A percentile compares a stretch with the other conserved stretches of the same genome.
phyloP scores from a whole-genome alignment of 2,888 invertebrate species.

The Tipula unca region DNA sequence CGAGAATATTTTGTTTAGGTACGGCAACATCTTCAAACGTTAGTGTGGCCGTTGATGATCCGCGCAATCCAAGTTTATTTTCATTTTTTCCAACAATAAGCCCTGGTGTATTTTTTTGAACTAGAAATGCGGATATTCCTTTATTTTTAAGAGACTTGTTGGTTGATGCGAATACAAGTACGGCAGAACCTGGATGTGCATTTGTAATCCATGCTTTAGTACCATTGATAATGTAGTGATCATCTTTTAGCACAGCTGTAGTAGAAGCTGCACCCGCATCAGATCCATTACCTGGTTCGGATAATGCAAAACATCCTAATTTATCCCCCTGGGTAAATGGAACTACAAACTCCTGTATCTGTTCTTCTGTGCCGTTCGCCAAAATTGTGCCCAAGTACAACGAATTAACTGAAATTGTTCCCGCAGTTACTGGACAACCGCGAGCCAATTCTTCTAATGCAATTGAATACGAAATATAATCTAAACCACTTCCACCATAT shows the following conservation, averaged over 20 bases:
- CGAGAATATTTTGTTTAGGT: conserved; percentile 72
- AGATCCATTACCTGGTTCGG: conserved; percentile 90
- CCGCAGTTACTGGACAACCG: conserved; percentile 84
- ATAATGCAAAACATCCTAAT: conserved; percentile 89
- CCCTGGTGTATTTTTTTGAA: conserved; percentile 73
- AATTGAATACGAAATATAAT: conserved; percentile 87
- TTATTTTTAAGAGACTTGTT: conserved; percentile 69
- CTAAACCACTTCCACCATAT: conserved; percentile 80
- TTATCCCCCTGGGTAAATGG: conserved; percentile 63
- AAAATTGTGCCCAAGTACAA: conserved; percentile 77
- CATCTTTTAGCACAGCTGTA: conserved; percentile 60
- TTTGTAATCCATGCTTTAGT: conserved; percentile 96
- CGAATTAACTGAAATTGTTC: conserved; percentile 93
- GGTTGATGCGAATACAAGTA: conserved; percentile 84
- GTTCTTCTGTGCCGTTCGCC: conserved; percentile 67
- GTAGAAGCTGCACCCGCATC: conserved; percentile 96
- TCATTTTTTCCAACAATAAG: conserved; percentile 88
- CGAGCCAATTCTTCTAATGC: conserved; percentile 91
- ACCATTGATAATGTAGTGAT: conserved; percentile 70
- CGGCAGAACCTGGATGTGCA: conserved; percentile 76
- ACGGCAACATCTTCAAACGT: conserved; percentile 88
- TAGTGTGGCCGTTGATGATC: conserved; percentile 81
- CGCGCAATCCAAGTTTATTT: conserved; percentile 78
- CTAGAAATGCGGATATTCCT: conserved; percentile 80
- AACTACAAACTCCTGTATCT: conserved; percentile 66